phyloP scores from a whole-genome alignment of 2,113 vertebrate genomes.

The Hassar affinis region DNA sequence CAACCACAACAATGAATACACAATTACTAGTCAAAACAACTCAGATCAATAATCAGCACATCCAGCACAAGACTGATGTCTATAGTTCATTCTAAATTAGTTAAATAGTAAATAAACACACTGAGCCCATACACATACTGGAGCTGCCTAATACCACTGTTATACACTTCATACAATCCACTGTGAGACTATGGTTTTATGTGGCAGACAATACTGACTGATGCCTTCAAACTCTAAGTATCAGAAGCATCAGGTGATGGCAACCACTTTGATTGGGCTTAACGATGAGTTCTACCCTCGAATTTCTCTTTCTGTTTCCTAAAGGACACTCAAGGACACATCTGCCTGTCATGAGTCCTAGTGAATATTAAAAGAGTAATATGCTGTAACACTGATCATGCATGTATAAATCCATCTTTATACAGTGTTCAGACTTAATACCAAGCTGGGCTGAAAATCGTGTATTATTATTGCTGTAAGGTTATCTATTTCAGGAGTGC shows the following conservation, averaged over 20 bases:
- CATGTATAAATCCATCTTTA: neutral
- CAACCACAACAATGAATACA: conserved; percentile 76
- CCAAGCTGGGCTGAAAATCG: neutral
- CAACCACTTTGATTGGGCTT: conserved; percentile 23
- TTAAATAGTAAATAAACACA: conserved; percentile 55
- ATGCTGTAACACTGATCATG: conserved; percentile 17
- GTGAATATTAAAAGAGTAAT: conserved; percentile 17
- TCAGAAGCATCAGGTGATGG: conserved; percentile 38
- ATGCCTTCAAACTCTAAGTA: conserved; percentile 56
- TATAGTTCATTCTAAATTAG: conserved; percentile 64
- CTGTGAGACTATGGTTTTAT: conserved; percentile 59
- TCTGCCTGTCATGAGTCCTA: conserved; percentile 37
- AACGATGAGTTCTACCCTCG: conserved; percentile 2
- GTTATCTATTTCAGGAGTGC: neutral
- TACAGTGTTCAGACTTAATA: neutral
- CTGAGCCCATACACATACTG: conserved; percentile 27
- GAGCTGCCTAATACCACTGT: conserved; percentile 27
- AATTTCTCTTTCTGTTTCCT: neutral
- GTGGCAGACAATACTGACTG: conserved; percentile 43
- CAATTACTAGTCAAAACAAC: conserved; percentile 74
- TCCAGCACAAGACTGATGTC: conserved; percentile 66
- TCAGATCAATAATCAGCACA: conserved; percentile 61
- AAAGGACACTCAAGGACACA: conserved; percentile 46
- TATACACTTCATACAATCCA: conserved; percentile 61
- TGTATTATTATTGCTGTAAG: conserved; percentile 35